Percentiles rank a stretch among this genome's conserved stretches.
Conservation (phyloP, 2,888 invertebrate species). For the Tachina grossa region DNA sequence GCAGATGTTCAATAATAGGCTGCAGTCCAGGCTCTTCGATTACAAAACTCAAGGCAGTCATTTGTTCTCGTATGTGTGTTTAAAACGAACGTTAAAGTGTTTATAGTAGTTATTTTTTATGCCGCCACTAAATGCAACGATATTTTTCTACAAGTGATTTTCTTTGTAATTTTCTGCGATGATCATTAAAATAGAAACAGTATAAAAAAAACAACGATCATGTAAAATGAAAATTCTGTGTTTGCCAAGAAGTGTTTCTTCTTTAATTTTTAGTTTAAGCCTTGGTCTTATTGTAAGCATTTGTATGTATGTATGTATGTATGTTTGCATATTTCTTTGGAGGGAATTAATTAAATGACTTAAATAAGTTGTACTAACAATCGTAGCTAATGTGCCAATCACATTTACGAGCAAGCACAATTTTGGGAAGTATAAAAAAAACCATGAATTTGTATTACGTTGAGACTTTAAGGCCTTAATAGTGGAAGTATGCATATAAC, state of each 20-base stretch:
- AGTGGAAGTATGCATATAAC: conserved; percentile 9
- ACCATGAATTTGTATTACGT: conserved; percentile 25
- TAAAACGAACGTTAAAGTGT: conserved; percentile 41
- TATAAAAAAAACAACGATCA: conserved; percentile 23
- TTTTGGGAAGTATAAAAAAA: conserved; percentile 31
- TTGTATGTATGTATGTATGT: not conserved
- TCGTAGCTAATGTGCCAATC: conserved; percentile 77
- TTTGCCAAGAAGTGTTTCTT: conserved; percentile 40
- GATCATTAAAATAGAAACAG: conserved; percentile 45
- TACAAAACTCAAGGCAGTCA: conserved; percentile 62
- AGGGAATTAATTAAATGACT: conserved; percentile 71
- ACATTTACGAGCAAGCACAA: conserved; percentile 66
- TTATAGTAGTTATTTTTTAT: conserved; percentile 46
- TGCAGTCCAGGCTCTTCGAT: conserved; percentile 49
- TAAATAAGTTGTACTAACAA: conserved; percentile 78
- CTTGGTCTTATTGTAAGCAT: conserved; percentile 12
- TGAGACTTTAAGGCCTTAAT: conserved; percentile 41
- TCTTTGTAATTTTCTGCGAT: conserved; percentile 63
- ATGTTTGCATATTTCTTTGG: conserved; percentile 36
- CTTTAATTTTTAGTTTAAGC: conserved; percentile 25
- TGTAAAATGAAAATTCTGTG: conserved; percentile 47
- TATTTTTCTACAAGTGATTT: conserved; percentile 62
- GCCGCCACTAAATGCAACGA: conserved; percentile 57
- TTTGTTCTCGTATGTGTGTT: not conserved
- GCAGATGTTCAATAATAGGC: conserved; percentile 36